Conservation (phyloP, 2,888 invertebrate species). For the Lithophane leautieri region DNA sequence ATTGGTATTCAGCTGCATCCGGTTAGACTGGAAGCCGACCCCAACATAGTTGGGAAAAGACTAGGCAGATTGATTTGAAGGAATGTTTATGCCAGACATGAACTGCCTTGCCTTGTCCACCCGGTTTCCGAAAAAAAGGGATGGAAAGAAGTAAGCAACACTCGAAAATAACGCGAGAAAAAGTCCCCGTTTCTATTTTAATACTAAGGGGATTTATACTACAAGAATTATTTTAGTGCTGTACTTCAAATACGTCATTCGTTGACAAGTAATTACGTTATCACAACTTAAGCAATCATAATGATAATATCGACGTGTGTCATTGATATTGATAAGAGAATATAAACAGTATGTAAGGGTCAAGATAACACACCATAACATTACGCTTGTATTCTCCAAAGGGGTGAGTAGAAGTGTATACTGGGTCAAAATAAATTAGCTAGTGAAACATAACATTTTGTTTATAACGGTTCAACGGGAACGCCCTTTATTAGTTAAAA, state of each 20-base stretch:
- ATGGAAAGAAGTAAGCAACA: not conserved
- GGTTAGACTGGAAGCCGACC: not conserved
- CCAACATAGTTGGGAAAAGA: not conserved
- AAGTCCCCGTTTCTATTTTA: not conserved
- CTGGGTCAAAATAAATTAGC: too few species aligned
- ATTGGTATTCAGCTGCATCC: not conserved
- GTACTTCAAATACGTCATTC: constrained; percentile 1
- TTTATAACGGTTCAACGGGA: too few species aligned
- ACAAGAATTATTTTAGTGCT: not conserved
- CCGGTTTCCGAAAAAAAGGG: too few species aligned
- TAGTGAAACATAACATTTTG: too few species aligned
- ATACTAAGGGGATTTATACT: not conserved
- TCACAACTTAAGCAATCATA: constrained; percentile 12
- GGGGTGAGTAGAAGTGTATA: not conserved
- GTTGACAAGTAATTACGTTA: constrained; percentile 13
- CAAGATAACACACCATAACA: constrained; percentile 12
- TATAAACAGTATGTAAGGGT: constrained; percentile 17
- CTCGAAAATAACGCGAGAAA: not conserved
- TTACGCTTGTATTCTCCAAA: not conserved
- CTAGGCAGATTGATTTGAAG: not conserved
- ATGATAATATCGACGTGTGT: constrained; percentile 13
- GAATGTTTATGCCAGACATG: too few species aligned
- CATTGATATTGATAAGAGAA: constrained; percentile 16
- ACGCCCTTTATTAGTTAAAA: too few species aligned
- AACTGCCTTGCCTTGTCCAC: too few species aligned